A percentile compares a stretch with the other conserved stretches of the same genome.
phyloP scores from a whole-genome alignment of 92 coral and sea anemone species.

The Porites lobata region DNA sequence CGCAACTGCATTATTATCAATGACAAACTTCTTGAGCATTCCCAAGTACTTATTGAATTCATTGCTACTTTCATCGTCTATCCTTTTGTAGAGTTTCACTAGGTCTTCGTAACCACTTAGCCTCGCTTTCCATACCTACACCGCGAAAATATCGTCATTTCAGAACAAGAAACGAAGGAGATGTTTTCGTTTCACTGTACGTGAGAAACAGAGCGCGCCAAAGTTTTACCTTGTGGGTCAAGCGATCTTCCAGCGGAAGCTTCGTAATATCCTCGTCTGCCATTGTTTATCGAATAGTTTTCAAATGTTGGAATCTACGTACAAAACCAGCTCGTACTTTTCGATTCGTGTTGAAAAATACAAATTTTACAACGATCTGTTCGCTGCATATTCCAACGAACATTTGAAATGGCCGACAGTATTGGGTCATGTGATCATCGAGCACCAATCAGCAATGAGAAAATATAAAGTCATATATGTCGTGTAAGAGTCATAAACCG shows the following conservation, averaged over 20 bases:
- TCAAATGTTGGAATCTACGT: constrained; percentile 1
- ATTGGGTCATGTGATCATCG: constrained; percentile 74
- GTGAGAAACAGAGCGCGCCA: constrained; percentile 28
- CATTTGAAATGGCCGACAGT: constrained; percentile 89
- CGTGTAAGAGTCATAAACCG: constrained; percentile 31
- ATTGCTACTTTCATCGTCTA: constrained; percentile 85
- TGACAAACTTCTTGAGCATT: constrained; percentile 92
- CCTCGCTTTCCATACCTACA: constrained; percentile 99
- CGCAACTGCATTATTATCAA: constrained; percentile 97
- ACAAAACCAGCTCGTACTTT: constrained; percentile 19
- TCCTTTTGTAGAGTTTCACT: constrained; percentile 77
- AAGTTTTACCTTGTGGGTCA: constrained; percentile 85
- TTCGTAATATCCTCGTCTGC: constrained; percentile 93
- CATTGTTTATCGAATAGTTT: constrained; percentile 45
- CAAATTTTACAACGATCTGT: constrained; percentile 26
- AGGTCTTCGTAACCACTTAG: constrained; percentile 96
- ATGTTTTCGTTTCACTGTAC: neutral
- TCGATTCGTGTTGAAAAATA: constrained; percentile 9
- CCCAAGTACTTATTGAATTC: constrained; percentile 94
- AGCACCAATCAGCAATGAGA: constrained; percentile 75
- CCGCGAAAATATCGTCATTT: constrained; percentile 5
- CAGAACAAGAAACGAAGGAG: neutral
- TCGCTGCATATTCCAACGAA: constrained; percentile 40
- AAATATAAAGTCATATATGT: neutral
- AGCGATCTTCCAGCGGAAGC: constrained; percentile 90